Evolutionary conservation across 1,140 invertebrate genomes (phyloP).

Genomic region (Oncopeltus fasciatus): DNA sequence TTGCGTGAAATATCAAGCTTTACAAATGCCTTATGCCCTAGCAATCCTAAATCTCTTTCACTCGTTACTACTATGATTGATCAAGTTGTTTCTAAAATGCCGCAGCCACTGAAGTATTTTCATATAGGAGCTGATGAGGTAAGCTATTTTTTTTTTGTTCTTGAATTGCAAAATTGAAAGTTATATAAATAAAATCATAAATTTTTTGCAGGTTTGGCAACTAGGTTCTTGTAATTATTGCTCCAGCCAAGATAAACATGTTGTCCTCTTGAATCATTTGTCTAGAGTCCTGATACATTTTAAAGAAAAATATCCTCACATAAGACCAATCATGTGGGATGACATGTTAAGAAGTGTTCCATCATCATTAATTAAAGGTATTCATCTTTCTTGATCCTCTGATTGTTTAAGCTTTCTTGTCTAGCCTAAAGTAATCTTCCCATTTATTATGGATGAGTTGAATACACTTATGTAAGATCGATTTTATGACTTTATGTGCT

Average conservation of each 20-base stretch:
- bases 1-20: constrained; percentile 61
- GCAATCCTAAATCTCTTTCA: constrained; percentile 40
- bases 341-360: constrained; percentile 75
- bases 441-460: too few species aligned
- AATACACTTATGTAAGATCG: too few species aligned
- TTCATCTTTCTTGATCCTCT: constrained; percentile 35
- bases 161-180: background rate
- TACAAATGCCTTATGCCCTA: constrained; percentile 73
- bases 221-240: constrained; percentile 65
- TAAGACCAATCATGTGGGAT: constrained; percentile 80
- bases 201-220: constrained; percentile 41
- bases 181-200: background rate
- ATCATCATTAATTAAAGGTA: constrained; percentile 40
- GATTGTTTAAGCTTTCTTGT: constrained; percentile 47
- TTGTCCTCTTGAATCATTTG: constrained; percentile 57
- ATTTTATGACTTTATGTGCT: too few species aligned
- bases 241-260: constrained; percentile 35
- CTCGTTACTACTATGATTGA: constrained; percentile 43
- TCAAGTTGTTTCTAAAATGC: constrained; percentile 40
- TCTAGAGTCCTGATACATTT: constrained; percentile 43
- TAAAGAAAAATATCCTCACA: constrained; percentile 41
- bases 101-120: constrained; percentile 42
- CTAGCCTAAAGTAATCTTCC: too few species aligned
- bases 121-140: constrained; percentile 73
- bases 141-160: constrained; percentile 7